phyloP scores from a whole-genome alignment of 2,888 invertebrate genomes.

The Onthophagus sagittarius region DNA sequence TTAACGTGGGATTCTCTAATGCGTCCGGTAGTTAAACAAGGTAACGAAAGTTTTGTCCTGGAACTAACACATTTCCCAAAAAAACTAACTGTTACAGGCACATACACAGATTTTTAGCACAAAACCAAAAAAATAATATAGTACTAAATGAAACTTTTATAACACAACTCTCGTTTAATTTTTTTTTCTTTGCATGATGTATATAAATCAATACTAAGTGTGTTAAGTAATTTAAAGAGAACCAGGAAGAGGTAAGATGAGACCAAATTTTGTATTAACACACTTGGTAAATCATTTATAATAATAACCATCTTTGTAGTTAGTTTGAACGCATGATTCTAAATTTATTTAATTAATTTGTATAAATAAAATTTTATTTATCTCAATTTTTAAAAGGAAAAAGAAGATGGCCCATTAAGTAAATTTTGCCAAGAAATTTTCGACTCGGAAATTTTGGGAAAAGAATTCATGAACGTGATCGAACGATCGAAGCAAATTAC shows the following conservation, averaged over 20 bases:
- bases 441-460: conserved; percentile 63
- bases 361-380: neutral
- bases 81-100: neutral
- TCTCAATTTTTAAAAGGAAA: conserved; percentile 52
- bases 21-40: neutral
- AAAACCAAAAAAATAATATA: too few species aligned
- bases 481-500: conserved; percentile 71
- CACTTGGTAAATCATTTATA: too few species aligned
- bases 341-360: neutral
- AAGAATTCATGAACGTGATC: conserved; percentile 69
- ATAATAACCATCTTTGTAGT: too few species aligned
- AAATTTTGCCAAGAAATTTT: conserved; percentile 80
- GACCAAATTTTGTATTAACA: too few species aligned
- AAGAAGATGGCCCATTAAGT: conserved; percentile 71
- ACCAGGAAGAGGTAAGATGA: too few species aligned
- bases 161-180: too few species aligned
- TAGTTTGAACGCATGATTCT: too few species aligned
- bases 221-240: too few species aligned
- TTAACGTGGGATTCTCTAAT: neutral
- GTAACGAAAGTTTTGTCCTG: neutral
- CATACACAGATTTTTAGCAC: too few species aligned
- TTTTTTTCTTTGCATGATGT: too few species aligned
- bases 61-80: neutral
- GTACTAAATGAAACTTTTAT: too few species aligned
- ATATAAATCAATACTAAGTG: too few species aligned